Evolutionary conservation across 2,113 vertebrate genomes (phyloP), one percentile per base, ranked within the genome.

Genomic region (Pholis gunnellus): DNA sequence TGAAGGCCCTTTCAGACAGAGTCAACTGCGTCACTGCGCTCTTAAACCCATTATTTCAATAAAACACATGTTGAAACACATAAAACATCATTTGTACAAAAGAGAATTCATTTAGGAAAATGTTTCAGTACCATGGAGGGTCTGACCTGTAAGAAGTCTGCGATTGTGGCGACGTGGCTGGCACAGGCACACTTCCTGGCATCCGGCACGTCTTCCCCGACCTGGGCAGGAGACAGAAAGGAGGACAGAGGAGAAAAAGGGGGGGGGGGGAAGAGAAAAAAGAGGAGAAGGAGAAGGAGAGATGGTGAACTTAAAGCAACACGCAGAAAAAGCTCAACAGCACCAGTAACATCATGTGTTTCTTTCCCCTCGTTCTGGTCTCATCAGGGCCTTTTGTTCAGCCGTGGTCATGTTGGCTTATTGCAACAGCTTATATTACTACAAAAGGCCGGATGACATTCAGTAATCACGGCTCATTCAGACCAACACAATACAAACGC

Each of bases 161-260:
- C 98, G 11, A 99, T 96, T 91, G 97, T 97, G 88, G 98, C 97
- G 48, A 99, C 98, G 0, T 99, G 98, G 89, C 97, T 99, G 88
- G 98, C 98, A 36, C 98, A 99, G 69, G 97, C 96, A 25, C 98
- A 99, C 92, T 99, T 99, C 83, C 98, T 96, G 86, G 97, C 97
- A 5, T 99, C 98, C 0, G 97, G 95, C 57, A 99, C 98, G 0
- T 99, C 98, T 59, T 99, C 98, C 0, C 98, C 98, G 9, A 99
- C 98, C 98, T 99, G 93, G 72, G n/a, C 1, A 4, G n/a, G n/a
- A 25, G 8, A 48, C 10, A 0, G 2, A 27, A 2, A 31, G 20
- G 3, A n/a, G 25, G 6, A 38, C 10, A 76, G 31, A 4, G 48
- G 48, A 13, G 46, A 15, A 48, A 14, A 18, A 18, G 1, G 15